Conservation (phyloP, 2,888 invertebrate genomes). For the Callimorpha dominula region DNA sequence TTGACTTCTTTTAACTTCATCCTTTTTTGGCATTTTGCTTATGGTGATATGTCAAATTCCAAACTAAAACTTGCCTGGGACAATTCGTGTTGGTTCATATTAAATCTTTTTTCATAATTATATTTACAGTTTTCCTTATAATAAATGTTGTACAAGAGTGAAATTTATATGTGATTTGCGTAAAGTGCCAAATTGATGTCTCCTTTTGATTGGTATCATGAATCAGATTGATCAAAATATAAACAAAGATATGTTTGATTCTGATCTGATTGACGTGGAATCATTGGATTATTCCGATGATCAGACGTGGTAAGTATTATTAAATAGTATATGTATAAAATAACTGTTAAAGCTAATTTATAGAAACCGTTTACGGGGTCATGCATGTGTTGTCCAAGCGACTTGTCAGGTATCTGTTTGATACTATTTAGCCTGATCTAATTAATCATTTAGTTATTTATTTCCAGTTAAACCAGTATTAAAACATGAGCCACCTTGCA, state of each 20-base stretch:
- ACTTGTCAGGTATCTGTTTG: conserved; percentile 56
- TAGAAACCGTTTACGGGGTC: conserved; percentile 40
- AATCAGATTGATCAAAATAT: conserved; percentile 84
- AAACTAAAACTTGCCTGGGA: conserved; percentile 79
- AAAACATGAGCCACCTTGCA: conserved; percentile 31
- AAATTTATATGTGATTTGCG: conserved; percentile 77
- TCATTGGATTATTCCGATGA: conserved; percentile 85
- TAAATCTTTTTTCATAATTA: conserved; percentile 73
- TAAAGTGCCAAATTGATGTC: conserved; percentile 85
- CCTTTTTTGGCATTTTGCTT: conserved; percentile 68
- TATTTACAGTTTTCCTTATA: conserved; percentile 74
- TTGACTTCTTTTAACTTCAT: conserved; percentile 62
- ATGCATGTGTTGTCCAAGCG: conserved; percentile 50
- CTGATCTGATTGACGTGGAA: conserved; percentile 86
- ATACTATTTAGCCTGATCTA: conserved; percentile 47
- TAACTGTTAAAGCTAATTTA: conserved; percentile 22
- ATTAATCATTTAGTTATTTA: conserved; percentile 42
- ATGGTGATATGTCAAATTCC: conserved; percentile 81
- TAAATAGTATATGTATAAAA: conserved; percentile 31
- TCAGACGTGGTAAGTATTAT: conserved; percentile 86
- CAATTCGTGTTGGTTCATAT: conserved; percentile 77
- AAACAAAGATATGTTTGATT: conserved; percentile 86
- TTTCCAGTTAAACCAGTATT: conserved; percentile 51
- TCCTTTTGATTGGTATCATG: conserved; percentile 75
- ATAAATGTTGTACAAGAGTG: conserved; percentile 75